Conservation (phyloP, 2,113 vertebrate genomes). For the Sylvietta virens region DNA sequence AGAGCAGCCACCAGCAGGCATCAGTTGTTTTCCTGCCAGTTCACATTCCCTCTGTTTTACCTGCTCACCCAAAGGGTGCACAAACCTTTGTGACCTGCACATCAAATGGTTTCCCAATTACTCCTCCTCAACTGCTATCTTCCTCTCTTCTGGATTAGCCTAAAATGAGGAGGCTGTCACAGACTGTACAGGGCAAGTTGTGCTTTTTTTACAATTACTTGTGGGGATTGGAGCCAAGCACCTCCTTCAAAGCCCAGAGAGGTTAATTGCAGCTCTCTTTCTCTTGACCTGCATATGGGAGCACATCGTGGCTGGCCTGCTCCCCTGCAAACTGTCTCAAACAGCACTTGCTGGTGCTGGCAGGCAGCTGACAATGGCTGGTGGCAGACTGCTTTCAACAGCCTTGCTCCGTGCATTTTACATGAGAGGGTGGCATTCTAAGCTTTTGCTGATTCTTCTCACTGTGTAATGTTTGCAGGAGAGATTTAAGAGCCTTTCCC, state of each 20-base stretch:
- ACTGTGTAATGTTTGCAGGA: background rate
- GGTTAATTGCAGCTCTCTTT: constrained; percentile 21
- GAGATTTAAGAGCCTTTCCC: background rate
- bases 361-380: background rate
- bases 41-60: background rate
- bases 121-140: background rate
- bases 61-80: background rate
- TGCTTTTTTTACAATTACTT: constrained; percentile 2
- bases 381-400: background rate
- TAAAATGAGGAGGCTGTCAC: background rate
- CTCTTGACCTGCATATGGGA: background rate
- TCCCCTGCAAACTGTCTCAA: background rate
- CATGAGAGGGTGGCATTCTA: background rate
- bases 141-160: background rate
- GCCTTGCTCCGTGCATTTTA: background rate
- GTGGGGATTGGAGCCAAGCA: background rate
- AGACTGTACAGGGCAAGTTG: background rate
- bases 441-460: background rate
- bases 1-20: background rate
- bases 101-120: background rate
- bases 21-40: background rate
- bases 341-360: background rate
- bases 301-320: background rate
- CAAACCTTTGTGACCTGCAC: background rate
- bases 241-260: background rate